These are phyloP conservation scores for Halisarca cf. caerulea DNA, from an alignment of 37 sponge, comb jelly and placozoan genomes.

Conservation along the genomic window DNA sequence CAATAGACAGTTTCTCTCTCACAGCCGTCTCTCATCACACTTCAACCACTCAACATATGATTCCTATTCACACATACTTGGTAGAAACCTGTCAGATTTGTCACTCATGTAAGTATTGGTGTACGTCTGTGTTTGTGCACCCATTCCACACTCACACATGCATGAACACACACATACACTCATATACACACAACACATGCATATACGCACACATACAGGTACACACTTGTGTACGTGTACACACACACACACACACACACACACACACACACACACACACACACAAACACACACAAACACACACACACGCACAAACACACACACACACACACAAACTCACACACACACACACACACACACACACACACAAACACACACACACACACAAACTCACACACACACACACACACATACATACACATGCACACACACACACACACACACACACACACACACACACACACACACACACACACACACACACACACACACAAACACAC, in stretches of 20 bases:
- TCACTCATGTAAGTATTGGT: no score
- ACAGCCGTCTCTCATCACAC: no score
- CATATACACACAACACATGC: neutral
- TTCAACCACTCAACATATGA: no score
- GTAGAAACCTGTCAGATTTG: no score
- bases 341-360: slow-evolving; percentile 6
- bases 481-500: neutral
- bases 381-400: no score
- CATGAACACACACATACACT: slow-evolving; percentile 2
- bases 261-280: slow-evolving; percentile 26
- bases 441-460: neutral
- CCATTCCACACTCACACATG: neutral
- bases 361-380: no score
- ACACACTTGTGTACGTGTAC: no score
- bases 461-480: no score
- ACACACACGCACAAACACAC: no score
- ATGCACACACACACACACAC: slow-evolving; percentile 15
- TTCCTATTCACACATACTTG: no score
- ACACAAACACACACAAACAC: neutral
- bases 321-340: neutral
- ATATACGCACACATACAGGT: no score
- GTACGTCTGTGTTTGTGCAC: neutral
- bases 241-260: neutral
- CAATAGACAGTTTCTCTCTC: no score
- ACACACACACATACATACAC: neutral